phyloP scores from a whole-genome alignment of 2,113 vertebrate genomes.

The Chascanopsetta lugubris region DNA sequence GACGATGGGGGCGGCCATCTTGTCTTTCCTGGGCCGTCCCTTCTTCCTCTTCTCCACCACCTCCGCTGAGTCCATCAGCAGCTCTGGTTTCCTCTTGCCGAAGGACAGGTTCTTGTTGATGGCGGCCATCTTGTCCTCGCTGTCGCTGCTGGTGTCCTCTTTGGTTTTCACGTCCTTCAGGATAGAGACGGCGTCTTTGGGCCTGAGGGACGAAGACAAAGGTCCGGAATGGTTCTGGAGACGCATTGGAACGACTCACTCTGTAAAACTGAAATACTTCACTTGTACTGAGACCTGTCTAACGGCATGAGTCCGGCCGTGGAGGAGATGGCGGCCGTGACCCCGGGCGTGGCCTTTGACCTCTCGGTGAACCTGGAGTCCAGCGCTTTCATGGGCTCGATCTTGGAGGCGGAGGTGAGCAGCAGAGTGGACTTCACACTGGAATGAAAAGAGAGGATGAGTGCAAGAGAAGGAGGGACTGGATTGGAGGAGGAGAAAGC shows the following conservation, averaged over 20 bases:
- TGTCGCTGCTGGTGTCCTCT: conserved; percentile 96
- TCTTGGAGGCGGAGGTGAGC: conserved; percentile 90
- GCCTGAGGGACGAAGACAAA: conserved; percentile 62
- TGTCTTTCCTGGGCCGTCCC: conserved; percentile 94
- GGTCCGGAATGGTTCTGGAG: background rate
- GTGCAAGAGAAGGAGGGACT: conserved; percentile 9
- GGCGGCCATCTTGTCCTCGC: conserved; percentile 90
- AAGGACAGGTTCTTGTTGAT: conserved; percentile 86
- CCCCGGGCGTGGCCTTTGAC: conserved; percentile 93
- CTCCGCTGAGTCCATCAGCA: conserved; percentile 84
- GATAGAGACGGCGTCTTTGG: conserved; percentile 83
- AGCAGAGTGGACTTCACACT: conserved; percentile 83
- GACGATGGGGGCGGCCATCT: conserved; percentile 82
- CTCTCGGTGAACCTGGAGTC: conserved; percentile 97
- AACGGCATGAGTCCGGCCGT: conserved; percentile 81
- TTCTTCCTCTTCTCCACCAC: conserved; percentile 95
- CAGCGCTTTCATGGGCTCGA: conserved; percentile 97
- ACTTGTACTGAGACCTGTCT: conserved; percentile 82
- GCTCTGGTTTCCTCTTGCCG: conserved; percentile 89
- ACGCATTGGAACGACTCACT: too few relatives aligned
- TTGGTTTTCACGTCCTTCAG: conserved; percentile 85
- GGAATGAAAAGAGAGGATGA: conserved; percentile 4
- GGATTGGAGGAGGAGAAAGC: background rate
- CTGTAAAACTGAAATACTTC: too few relatives aligned
- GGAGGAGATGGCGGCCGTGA: conserved; percentile 81